Evolutionary conservation across 2,113 vertebrate species (phyloP).

Genomic region (Carassius gibelio): DNA sequence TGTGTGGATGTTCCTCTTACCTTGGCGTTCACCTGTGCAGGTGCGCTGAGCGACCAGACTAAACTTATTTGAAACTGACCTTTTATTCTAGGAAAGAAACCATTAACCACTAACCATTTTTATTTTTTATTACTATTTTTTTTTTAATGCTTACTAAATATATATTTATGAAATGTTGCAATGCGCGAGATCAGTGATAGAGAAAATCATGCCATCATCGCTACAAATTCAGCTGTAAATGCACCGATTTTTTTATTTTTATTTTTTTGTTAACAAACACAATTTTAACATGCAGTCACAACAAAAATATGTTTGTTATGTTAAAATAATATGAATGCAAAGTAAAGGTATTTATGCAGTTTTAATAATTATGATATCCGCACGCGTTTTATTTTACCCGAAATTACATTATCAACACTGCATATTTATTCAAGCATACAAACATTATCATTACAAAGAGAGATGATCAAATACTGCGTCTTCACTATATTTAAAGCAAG

Average conservation of each 20-base stretch:
- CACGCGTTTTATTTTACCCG: not conserved
- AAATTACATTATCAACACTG: not conserved
- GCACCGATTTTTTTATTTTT: not conserved
- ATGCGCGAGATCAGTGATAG: not conserved
- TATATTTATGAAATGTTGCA: not conserved
- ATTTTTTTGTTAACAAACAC: not conserved
- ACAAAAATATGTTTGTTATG: not conserved
- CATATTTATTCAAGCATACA: not conserved
- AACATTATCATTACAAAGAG: not conserved
- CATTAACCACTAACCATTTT: not conserved
- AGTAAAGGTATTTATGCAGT: not conserved
- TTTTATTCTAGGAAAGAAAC: not conserved
- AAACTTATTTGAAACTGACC: not conserved
- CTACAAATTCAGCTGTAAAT: not conserved
- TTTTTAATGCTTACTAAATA: too few species aligned
- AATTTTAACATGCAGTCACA: not conserved
- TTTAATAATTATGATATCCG: not conserved
- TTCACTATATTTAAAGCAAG: not conserved
- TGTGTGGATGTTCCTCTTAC: constrained; percentile 47
- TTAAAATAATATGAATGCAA: not conserved
- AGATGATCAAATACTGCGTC: not conserved
- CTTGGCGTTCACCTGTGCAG: constrained; percentile 84
- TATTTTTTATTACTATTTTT: too few species aligned
- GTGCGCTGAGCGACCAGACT: constrained; percentile 61
- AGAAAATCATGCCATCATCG: not conserved